Percentiles rank a stretch among this genome's conserved stretches.
Conservation (phyloP, 2,888 invertebrate species). For the Camponotus fellah region DNA sequence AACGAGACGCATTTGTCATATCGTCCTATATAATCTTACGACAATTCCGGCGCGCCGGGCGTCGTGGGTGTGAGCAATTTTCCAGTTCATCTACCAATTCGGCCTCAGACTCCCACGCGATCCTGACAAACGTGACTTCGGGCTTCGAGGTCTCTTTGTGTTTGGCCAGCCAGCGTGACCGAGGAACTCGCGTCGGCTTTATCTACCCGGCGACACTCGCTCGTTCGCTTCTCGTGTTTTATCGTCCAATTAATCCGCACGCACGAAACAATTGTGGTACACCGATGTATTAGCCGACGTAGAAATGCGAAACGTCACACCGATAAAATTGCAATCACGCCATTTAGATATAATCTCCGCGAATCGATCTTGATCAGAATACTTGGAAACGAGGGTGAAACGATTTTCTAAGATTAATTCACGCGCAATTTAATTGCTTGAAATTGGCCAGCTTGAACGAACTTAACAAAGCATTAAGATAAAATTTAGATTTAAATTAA, state of each 20-base stretch:
- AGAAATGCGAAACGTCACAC: conserved; percentile 37
- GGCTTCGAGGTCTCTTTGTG: conserved; percentile 75
- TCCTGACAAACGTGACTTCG: conserved; percentile 67
- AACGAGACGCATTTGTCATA: conserved; percentile 63
- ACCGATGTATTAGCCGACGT: neutral
- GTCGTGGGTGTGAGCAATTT: conserved; percentile 76
- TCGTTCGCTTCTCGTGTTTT: conserved; percentile 59
- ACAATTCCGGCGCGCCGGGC: conserved; percentile 55
- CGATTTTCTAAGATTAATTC: conserved; percentile 16
- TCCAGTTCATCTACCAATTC: conserved; percentile 78
- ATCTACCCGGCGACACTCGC: conserved; percentile 69
- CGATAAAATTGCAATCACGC: conserved; percentile 37
- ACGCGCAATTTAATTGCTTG: neutral
- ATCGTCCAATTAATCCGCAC: conserved; percentile 69
- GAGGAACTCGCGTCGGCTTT: conserved; percentile 70
- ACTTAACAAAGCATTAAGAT: neutral
- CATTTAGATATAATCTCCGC: conserved; percentile 32
- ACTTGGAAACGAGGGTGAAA: neutral
- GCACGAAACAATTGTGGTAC: conserved; percentile 56
- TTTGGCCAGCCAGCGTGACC: conserved; percentile 74
- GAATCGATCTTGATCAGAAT: conserved; percentile 35
- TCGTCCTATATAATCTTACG: conserved; percentile 66
- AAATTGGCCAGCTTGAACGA: neutral
- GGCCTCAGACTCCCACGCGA: conserved; percentile 72
- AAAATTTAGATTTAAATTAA: conserved; percentile 14